Conservation (phyloP, 2,888 invertebrate species). For the Drosophila kanekoi region DNA sequence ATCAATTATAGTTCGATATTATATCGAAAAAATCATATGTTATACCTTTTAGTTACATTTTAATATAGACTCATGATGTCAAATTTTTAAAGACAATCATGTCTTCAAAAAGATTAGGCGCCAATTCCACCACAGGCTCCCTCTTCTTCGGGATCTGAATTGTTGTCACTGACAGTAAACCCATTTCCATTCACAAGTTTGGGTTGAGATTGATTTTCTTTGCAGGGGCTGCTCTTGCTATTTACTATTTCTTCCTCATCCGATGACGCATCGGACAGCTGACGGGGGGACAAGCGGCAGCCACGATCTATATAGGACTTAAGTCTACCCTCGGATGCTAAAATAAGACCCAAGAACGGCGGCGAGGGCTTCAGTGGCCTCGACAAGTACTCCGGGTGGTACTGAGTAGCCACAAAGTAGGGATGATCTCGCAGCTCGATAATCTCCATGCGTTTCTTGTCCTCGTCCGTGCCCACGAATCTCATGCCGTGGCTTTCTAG, state of each 20-base stretch:
- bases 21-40: too few relatives aligned
- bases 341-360: slow-evolving; percentile 96
- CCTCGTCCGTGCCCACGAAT: slow-evolving; percentile 94
- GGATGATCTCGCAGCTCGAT: slow-evolving; percentile 94
- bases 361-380: slow-evolving; percentile 96
- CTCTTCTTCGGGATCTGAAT: neutral
- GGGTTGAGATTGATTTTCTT: too few relatives aligned
- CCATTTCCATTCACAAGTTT: too few relatives aligned
- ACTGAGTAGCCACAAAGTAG: slow-evolving; percentile 98
- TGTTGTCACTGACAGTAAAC: too few relatives aligned
- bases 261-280: slow-evolving; percentile 91
- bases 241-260: slow-evolving; percentile 83
- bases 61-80: too few relatives aligned
- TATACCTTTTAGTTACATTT: too few relatives aligned
- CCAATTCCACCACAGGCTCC: slow-evolving; percentile 28
- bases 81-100: too few relatives aligned
- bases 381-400: slow-evolving; percentile 98
- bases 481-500: slow-evolving; percentile 93
- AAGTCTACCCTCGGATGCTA: slow-evolving; percentile 94
- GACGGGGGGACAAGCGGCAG: slow-evolving; percentile 90
- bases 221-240: neutral
- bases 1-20: too few relatives aligned
- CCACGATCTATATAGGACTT: slow-evolving; percentile 90
- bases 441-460: slow-evolving; percentile 97
- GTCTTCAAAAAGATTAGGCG: neutral